Evolutionary conservation across 1,140 invertebrate species (phyloP), one percentile per base, ranked within the genome.

Genomic region (Orius laevigatus): DNA sequence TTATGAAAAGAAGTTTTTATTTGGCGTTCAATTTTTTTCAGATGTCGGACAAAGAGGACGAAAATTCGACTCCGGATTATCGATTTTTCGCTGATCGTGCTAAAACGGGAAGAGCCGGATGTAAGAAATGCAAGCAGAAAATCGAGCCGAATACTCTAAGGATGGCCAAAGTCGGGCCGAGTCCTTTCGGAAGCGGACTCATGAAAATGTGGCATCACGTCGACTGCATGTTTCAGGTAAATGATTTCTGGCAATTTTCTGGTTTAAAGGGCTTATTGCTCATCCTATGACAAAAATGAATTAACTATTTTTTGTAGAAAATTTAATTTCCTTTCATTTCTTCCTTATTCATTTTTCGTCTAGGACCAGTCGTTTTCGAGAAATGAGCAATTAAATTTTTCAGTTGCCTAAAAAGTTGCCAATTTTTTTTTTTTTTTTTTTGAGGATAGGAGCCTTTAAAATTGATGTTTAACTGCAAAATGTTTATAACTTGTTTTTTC

Each of bases 141-240:
- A 81, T 87, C 57, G 72, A 76, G 3, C 77, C 79, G 60, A 81
- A 77, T 16, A 64, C 72, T 35, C 56, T 87, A 32, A 66, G 84
- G 47, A 69, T 90, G 14, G 84, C 77, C 0, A 82, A 88, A 68
- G 57, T 85, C 16, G 72, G 75, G 3, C 58, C 76, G 1, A 90
- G 84, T 67, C 82, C 81, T 1, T 91, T 89, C 60, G 73, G 74
- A 12, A 32, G 11, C n/a, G 8, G 8, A 12, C 79, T 79, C 54
- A 87, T 90, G 84, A 91, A 88, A 60, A 72, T 73, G 46, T 93
- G 84, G 83, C 74, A 81, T 61, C 87, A 92, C 60, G 62, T 84
- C 0, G 61, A 69, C 40, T 93, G 87, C 59, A 63, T 91, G 1
- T 87, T 90, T 66, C 80, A 84, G 49, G 73, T 73, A 19, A 25